phyloP scores from a whole-genome alignment of 2,113 vertebrate genomes.

The Symphodus melops region DNA sequence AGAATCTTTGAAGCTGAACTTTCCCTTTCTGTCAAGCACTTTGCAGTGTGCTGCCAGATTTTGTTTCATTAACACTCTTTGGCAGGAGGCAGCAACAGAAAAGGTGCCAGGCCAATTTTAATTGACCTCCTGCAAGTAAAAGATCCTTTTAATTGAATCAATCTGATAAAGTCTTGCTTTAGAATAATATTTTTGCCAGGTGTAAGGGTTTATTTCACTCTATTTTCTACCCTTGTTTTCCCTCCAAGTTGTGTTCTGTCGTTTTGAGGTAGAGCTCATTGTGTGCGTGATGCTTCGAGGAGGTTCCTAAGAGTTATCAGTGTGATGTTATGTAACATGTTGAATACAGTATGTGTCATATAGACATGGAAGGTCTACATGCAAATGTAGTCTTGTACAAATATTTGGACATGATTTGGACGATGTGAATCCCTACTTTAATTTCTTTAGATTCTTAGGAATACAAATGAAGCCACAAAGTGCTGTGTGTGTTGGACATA shows the following conservation, averaged over 20 bases:
- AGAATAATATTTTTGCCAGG: constrained; percentile 16
- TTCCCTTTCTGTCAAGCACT: constrained; percentile 46
- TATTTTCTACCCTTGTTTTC: too few species aligned
- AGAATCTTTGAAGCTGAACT: constrained; percentile 34
- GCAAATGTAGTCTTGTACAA: background rate
- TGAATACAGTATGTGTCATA: background rate
- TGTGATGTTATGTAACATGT: constrained; percentile 2
- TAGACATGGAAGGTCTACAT: background rate
- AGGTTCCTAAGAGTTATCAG: background rate
- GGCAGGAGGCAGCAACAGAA: constrained; percentile 18
- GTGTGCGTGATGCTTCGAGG: background rate
- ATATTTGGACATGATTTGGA: background rate
- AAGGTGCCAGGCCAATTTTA: constrained; percentile 30
- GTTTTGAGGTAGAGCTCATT: constrained; percentile 35
- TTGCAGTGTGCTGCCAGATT: constrained; percentile 45
- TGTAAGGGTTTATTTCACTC: background rate
- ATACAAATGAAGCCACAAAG: background rate
- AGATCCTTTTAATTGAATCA: constrained; percentile 50
- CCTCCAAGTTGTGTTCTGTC: background rate
- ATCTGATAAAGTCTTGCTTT: constrained; percentile 29
- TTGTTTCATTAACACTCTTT: too few species aligned
- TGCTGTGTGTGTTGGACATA: too few species aligned
- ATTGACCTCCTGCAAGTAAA: constrained; percentile 59
- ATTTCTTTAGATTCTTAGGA: background rate
- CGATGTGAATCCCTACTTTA: background rate